Evolutionary conservation across 2,888 invertebrate species (phyloP).

Genomic region (Unio delphinus): DNA sequence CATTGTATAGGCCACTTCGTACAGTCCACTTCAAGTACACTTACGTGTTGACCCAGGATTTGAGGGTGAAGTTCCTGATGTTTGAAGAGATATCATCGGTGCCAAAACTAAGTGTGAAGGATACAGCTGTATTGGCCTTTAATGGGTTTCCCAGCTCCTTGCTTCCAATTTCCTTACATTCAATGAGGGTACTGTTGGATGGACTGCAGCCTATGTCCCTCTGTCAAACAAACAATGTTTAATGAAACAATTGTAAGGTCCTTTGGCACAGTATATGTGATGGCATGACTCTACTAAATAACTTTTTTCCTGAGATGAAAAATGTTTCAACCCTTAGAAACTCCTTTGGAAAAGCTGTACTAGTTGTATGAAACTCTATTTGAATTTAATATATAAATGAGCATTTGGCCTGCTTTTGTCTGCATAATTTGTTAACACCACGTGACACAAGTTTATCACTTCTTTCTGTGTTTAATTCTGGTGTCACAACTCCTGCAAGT

Average conservation of each 20-base stretch:
- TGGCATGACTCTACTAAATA: too few relatives aligned
- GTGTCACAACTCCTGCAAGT: too few relatives aligned
- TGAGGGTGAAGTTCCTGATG: conserved; percentile 74
- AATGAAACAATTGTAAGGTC: neutral
- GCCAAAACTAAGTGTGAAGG: conserved; percentile 39
- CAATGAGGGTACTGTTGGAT: conserved; percentile 39
- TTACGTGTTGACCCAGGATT: conserved; percentile 89
- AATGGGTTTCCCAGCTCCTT: conserved; percentile 50
- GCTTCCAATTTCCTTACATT: conserved; percentile 48
- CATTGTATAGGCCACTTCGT: neutral
- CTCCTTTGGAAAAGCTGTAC: too few relatives aligned
- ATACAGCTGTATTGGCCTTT: conserved; percentile 16
- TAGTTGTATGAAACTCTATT: too few relatives aligned
- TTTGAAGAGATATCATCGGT: conserved; percentile 26
- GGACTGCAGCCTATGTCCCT: conserved; percentile 17
- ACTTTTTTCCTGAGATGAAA: too few relatives aligned
- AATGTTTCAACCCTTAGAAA: too few relatives aligned
- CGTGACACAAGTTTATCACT: too few relatives aligned
- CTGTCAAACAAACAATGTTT: neutral
- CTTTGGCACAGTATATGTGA: too few relatives aligned
- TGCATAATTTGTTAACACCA: too few relatives aligned
- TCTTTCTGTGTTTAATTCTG: too few relatives aligned
- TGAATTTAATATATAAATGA: too few relatives aligned
- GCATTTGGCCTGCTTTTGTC: too few relatives aligned
- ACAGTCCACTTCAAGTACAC: conserved; percentile 61